Conservation (phyloP, 1,140 invertebrate genomes). For the Drosophila seguyi region DNA sequence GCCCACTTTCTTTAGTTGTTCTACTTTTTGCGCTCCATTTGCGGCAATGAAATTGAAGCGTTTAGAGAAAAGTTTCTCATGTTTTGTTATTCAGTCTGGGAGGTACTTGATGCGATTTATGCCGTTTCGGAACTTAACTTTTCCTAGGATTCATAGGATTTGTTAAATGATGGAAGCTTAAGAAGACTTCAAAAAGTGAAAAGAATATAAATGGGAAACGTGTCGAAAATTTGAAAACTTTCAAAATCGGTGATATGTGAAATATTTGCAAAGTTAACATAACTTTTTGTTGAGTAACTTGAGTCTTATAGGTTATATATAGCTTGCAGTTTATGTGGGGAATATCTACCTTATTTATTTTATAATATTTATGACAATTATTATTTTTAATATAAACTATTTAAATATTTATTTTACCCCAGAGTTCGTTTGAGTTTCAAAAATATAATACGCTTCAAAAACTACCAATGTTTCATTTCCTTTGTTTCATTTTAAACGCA, state of each 20-base stretch:
- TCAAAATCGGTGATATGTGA: background rate
- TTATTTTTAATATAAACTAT: background rate
- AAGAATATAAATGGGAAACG: background rate
- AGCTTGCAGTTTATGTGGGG: no score
- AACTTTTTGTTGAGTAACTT: slow-evolving; percentile 1
- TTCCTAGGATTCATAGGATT: slow-evolving; percentile 11
- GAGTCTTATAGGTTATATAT: background rate
- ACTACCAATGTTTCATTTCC: background rate
- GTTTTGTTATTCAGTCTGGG: slow-evolving; percentile 38
- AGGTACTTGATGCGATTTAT: slow-evolving; percentile 40
- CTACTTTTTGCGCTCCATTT: slow-evolving; percentile 66
- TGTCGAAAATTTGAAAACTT: slow-evolving; percentile 3
- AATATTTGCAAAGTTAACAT: background rate
- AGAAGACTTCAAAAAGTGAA: background rate
- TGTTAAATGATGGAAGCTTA: slow-evolving; percentile 8
- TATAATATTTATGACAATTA: background rate
- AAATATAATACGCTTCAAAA: no score
- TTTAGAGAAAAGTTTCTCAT: slow-evolving; percentile 40
- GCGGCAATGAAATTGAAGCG: slow-evolving; percentile 59
- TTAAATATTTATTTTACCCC: no score
- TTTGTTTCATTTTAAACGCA: background rate
- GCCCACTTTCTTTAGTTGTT: slow-evolving; percentile 9
- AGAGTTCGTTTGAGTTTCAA: no score
- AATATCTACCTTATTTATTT: background rate
- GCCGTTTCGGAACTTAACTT: slow-evolving; percentile 42